These are phyloP conservation scores for Calliphora vomitoria DNA, from an alignment of 2,888 invertebrate genomes.

Conservation along the genomic window DNA sequence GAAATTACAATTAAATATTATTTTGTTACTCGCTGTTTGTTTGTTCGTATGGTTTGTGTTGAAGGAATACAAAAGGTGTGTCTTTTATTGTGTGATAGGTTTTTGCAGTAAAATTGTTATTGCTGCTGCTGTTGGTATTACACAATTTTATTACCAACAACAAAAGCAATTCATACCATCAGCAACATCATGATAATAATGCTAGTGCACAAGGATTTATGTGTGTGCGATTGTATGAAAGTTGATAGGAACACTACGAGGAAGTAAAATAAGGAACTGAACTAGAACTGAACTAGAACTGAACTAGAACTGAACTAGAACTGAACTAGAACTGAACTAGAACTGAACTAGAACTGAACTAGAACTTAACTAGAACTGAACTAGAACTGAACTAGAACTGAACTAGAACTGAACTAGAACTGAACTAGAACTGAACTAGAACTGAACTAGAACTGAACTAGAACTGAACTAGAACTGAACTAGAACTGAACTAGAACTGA, in stretches of 20 bases:
- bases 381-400: too few relatives aligned
- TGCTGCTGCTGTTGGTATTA: constrained; percentile 15
- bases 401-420: too few relatives aligned
- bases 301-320: too few relatives aligned
- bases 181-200: constrained; percentile 25
- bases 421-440: too few relatives aligned
- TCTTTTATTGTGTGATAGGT: constrained; percentile 15
- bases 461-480: background rate
- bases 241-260: background rate
- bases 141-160: constrained; percentile 4
- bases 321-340: too few relatives aligned
- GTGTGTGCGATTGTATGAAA: background rate
- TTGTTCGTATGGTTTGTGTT: background rate
- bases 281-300: too few relatives aligned
- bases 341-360: too few relatives aligned
- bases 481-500: background rate
- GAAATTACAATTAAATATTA: constrained; percentile 37
- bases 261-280: background rate
- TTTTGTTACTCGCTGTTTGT: constrained; percentile 27
- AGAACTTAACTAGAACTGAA: too few relatives aligned
- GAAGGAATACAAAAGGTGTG: constrained; percentile 32
- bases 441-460: too few relatives aligned
- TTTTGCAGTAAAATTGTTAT: background rate
- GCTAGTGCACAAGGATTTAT: background rate
- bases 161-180: constrained; percentile 3